Conservation (phyloP, 1,140 invertebrate genomes). For the Calosoma granatense region DNA sequence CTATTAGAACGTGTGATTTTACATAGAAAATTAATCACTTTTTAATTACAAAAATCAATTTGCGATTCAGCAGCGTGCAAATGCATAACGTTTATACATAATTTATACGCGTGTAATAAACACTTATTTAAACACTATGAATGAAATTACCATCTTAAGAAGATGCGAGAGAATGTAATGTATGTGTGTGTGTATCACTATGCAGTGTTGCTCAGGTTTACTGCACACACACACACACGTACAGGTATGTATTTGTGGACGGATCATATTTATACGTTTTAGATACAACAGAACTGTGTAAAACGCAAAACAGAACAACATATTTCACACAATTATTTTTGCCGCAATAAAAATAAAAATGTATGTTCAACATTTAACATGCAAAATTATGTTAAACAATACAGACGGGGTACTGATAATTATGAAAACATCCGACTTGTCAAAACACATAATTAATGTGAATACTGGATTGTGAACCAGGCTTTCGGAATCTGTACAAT, state of each 20-base stretch:
- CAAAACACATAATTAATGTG: not conserved
- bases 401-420: no score
- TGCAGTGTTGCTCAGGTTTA: not conserved
- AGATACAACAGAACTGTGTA: no score
- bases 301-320: no score
- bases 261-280: no score
- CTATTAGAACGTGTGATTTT: not conserved
- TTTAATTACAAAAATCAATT: constrained; percentile 9
- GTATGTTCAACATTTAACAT: not conserved
- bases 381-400: not conserved
- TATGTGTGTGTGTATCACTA: not conserved
- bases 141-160: constrained; percentile 4
- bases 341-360: no score
- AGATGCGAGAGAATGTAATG: no score
- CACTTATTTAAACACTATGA: constrained; percentile 4
- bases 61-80: not conserved
- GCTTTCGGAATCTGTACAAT: not conserved
- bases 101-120: constrained; percentile 4
- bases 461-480: not conserved
- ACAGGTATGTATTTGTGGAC: no score
- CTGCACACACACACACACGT: no score
- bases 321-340: no score
- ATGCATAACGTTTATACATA: not conserved
- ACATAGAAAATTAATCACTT: not conserved
- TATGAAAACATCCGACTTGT: not conserved